phyloP scores from a whole-genome alignment of 2,113 vertebrate genomes.

The Megaleporinus macrocephalus region DNA sequence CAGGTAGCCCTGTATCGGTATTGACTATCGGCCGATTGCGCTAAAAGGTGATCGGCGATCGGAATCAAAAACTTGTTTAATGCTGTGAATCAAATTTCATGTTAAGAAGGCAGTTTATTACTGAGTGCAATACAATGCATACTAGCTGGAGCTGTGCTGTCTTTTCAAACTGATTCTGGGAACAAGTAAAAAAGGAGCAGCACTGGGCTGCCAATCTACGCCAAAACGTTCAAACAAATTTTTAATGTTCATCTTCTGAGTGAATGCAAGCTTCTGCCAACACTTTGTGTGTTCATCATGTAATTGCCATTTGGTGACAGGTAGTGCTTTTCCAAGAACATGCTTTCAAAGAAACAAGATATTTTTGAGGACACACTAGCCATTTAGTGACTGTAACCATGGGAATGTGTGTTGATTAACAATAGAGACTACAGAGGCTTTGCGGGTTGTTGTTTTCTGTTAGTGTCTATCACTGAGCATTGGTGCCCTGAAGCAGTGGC shows the following conservation, averaged over 20 bases:
- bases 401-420: slow-evolving; percentile 21
- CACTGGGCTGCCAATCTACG: not conserved
- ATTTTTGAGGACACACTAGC: slow-evolving; percentile 17
- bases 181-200: too few species aligned
- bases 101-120: not conserved
- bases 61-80: not conserved
- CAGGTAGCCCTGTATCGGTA: too few species aligned
- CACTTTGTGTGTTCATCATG: slow-evolving; percentile 13
- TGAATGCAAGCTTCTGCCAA: not conserved
- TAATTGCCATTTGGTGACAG: slow-evolving; percentile 19
- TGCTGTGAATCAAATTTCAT: not conserved
- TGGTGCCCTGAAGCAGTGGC: not conserved
- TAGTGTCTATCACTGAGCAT: not conserved
- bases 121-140: too few species aligned
- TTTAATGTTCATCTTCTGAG: not conserved
- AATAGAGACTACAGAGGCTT: not conserved
- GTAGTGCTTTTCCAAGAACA: slow-evolving; percentile 42
- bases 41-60: too few species aligned
- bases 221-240: not conserved
- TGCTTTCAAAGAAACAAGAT: not conserved
- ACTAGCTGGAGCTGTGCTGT: too few species aligned
- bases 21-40: too few species aligned
- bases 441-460: not conserved
- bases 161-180: not conserved
- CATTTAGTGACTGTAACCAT: slow-evolving; percentile 38